Evolutionary conservation across 2,797 vertebrate species (phyloP), one percentile per base, ranked within the genome.

Genomic region (Scarus forsteni): DNA sequence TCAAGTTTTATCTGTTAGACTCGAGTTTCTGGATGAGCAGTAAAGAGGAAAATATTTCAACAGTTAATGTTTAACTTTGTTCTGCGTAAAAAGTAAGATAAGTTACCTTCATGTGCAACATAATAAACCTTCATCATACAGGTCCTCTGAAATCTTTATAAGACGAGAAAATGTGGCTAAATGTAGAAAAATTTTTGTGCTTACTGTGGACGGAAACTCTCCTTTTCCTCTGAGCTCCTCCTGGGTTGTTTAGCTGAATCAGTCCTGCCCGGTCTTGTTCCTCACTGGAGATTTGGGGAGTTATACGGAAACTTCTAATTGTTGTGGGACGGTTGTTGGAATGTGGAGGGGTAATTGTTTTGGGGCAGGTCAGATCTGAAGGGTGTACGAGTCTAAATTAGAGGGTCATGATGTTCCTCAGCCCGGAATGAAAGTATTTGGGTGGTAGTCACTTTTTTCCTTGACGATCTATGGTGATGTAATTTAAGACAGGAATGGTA

Each of bases 281-380:
- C 40, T 51, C 27, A 18, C 43, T 1, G 10, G 18, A 45, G 49
- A 49, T 12, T 14, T 5, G 13, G 14, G 50, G 49, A 39, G 35
- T 10, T 65, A 60, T 62, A 14, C 10, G 7, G 52, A 67, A 75
- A 55, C 7, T 19, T 3, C 19, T 60, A 15, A 55, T 73, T 81
- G 48, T 57, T 76, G 16, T 63, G 40, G 66, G 45, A 16, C 69
- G 65, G 53, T 67, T 60, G 38, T 16, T 73, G 59, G 70, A 77
- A 69, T 75, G 73, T 56, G 16, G 14, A 45, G 14, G 36, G 73
- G 42, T 75, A n/a, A 61, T 70, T 77, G 57, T 70, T 42, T 85
- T 61, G 66, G 56, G 62, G 48, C 60, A 43, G 36, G 60, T 75
- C 7, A 1, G 44, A 45, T 70, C 74, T 73, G 52, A 59, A 79